Percentiles rank a stretch among this genome's conserved stretches.
These are phyloP conservation scores for Gopherus flavomarginatus DNA, from an alignment of 2,113 vertebrate species.

Conservation along the genomic window DNA sequence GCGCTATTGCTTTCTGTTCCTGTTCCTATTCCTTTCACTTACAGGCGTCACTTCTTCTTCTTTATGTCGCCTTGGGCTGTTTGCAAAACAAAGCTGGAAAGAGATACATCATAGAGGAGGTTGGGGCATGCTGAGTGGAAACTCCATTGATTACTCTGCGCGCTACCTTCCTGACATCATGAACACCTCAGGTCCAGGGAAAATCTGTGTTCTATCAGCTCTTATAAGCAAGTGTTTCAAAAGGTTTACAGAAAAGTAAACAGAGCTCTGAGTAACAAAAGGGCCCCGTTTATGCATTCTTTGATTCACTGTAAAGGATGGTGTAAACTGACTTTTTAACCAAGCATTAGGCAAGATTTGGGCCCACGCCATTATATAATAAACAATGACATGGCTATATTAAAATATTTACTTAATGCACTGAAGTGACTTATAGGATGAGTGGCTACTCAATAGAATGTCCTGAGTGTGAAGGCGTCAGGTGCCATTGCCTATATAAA, in stretches of 20 bases:
- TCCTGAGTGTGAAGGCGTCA: conserved; percentile 98
- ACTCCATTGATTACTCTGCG: conserved; percentile 65
- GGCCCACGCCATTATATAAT: conserved; percentile 96
- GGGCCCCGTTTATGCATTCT: conserved; percentile 87
- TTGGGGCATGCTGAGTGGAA: conserved; percentile 54
- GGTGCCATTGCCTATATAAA: conserved; percentile 98
- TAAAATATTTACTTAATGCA: conserved; percentile 99
- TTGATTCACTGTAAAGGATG: conserved; percentile 90
- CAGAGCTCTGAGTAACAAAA: conserved; percentile 88
- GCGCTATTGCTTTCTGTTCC: not conserved
- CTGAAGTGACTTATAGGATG: conserved; percentile 99
- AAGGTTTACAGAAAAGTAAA: conserved; percentile 93
- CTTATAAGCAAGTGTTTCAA: conserved; percentile 88
- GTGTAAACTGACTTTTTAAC: conserved; percentile 96
- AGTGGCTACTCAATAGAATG: conserved; percentile 97
- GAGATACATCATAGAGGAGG: not conserved
- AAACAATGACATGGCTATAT: conserved; percentile 98
- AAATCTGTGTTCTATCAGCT: conserved; percentile 84
- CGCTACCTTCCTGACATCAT: conserved; percentile 77
- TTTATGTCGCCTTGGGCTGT: not conserved
- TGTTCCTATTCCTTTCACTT: not conserved
- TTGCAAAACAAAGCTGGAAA: conserved; percentile 2
- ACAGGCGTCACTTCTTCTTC: not conserved
- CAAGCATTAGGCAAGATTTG: conserved; percentile 97
- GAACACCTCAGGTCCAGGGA: conserved; percentile 79